Evolutionary conservation across 2,797 vertebrate species (phyloP), one percentile per base, ranked within the genome.

Genomic region (Pelodytes ibericus): DNA sequence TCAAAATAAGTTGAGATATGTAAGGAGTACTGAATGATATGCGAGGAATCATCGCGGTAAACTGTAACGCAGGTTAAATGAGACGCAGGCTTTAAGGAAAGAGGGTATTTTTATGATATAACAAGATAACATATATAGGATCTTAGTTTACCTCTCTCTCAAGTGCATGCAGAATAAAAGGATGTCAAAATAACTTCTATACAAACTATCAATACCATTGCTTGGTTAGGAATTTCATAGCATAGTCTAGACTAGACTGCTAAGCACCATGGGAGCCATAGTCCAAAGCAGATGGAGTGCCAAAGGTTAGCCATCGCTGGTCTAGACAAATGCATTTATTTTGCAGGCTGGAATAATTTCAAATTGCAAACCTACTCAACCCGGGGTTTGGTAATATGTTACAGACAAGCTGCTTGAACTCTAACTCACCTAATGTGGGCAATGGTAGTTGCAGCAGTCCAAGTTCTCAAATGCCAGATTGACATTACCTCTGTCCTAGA

Each of bases 1-100:
- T 63, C 49, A 16, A 33, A 59, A 72, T 71, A 66, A 70, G 67
- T 57, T 39, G 61, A 64, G 69, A 77, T 70, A 65, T 20, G 22
- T 30, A 47, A 27, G 59, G 22, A 71, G 51, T 39, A 49, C 60
- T 20, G 27, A 33, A 58, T 56, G 33, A 68, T 56, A 20, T 58
- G 74, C 41, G 59, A 29, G 59, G 66, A 58, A 72, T 64, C 44
- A 73, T 71, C 51, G 3, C 8, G 20, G 11, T 11, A 2, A 47
- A 31, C 59, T 63, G n/a, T 71, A 71, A 69, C 41, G 59, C 41
- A 61, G 67, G 61, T 56, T 24, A 63, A 41, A 63, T 20, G 15
- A n/a, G 11, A 29, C 4, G 29, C 7, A 41, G 39, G 13, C 49
- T 66, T 47, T 20, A 66, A 49, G 25, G 22, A 53, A 22, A 67